A percentile compares a stretch with the other conserved stretches of the same genome.
These are phyloP conservation scores for Cyanocitta stelleri DNA, from an alignment of 2,113 vertebrate genomes.

Conservation along the genomic window DNA sequence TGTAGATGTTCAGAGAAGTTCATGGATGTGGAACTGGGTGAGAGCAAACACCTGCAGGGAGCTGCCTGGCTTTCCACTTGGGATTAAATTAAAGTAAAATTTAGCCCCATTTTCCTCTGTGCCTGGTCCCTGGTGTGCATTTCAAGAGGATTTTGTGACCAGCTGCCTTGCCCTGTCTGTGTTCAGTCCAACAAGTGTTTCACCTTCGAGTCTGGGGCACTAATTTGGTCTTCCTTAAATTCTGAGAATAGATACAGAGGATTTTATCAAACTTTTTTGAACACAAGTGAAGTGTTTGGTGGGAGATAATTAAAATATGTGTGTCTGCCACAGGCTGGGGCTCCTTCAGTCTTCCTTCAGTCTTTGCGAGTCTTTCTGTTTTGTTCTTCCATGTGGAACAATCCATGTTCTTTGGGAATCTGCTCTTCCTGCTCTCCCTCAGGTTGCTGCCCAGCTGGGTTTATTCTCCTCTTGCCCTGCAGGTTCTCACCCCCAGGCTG, in stretches of 20 bases:
- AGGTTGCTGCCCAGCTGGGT: neutral
- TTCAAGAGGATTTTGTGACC: neutral
- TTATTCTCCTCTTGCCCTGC: neutral
- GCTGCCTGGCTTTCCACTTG: neutral
- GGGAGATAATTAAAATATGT: neutral
- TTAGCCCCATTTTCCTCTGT: neutral
- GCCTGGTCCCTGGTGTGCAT: neutral
- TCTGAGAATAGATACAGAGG: neutral
- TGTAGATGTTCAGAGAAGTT: neutral
- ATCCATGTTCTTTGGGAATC: neutral
- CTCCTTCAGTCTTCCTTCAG: neutral
- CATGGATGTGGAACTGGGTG: neutral
- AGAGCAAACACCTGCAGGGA: neutral
- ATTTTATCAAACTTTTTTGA: neutral
- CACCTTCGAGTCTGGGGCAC: neutral
- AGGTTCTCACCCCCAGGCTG: neutral
- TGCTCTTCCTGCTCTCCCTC: neutral
- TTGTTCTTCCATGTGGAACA: neutral
- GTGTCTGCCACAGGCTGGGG: neutral
- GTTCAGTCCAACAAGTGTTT: neutral
- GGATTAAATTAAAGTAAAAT: neutral
- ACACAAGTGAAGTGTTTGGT: neutral
- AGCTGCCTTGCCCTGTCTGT: accelerated
- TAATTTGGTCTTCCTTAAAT: neutral
- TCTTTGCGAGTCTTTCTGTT: neutral